These are phyloP conservation scores for Calephelis nemesis DNA, from an alignment of 1,140 invertebrate genomes.

Conservation along the genomic window DNA sequence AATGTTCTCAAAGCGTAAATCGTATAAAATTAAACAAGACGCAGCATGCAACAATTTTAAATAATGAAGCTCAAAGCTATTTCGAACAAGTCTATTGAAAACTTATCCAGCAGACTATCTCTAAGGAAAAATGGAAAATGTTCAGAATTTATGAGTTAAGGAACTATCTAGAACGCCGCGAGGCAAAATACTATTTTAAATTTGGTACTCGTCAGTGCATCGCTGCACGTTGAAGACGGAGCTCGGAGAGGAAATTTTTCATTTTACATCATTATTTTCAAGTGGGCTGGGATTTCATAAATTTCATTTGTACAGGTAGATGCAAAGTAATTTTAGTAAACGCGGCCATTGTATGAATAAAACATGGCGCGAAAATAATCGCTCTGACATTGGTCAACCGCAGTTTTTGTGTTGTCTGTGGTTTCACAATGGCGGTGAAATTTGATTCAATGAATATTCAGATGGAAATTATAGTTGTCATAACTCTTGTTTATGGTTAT, in stretches of 20 bases:
- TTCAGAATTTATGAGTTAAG: constrained; percentile 22
- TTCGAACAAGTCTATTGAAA: neutral
- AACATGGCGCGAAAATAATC: neutral
- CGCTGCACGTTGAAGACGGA: constrained; percentile 27
- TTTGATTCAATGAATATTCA: neutral
- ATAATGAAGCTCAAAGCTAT: neutral
- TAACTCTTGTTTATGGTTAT: no score
- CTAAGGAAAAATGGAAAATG: constrained; percentile 5
- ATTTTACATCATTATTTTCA: constrained; percentile 61
- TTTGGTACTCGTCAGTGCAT: constrained; percentile 30
- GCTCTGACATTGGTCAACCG: neutral
- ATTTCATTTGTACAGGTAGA: constrained; percentile 34
- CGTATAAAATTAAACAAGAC: no score
- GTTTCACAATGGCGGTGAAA: neutral
- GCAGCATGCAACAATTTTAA: neutral
- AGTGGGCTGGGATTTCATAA: constrained; percentile 44
- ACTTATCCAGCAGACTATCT: neutral
- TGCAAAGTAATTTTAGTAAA: constrained; percentile 35
- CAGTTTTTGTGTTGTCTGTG: constrained; percentile 8
- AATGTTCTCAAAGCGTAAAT: no score
- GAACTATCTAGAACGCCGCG: constrained; percentile 11
- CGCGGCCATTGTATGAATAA: constrained; percentile 7
- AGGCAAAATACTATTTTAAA: constrained; percentile 29
- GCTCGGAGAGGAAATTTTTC: constrained; percentile 39
- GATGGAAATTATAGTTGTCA: neutral